phyloP scores from a whole-genome alignment of 2,888 invertebrate genomes.

The Plebejus anna region DNA sequence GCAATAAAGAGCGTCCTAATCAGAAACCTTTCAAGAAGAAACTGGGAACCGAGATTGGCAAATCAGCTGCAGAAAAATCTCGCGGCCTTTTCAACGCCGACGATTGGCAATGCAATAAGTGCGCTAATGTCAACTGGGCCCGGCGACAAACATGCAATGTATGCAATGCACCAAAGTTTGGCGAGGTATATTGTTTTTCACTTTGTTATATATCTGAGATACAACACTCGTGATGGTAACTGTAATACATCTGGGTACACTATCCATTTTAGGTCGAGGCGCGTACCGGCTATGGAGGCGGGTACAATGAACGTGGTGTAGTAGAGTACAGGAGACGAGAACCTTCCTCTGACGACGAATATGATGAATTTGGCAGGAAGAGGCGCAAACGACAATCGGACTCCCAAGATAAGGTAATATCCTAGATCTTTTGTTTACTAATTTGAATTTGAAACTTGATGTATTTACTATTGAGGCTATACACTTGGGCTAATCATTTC shows the following conservation, averaged over 20 bases:
- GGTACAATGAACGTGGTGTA: conserved; percentile 96
- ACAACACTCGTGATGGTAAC: background rate
- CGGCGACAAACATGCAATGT: conserved; percentile 97
- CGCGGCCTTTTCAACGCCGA: conserved; percentile 97
- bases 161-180: conserved; percentile 98
- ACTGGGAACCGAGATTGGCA: conserved; percentile 97
- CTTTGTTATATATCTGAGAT: background rate
- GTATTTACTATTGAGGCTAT: conserved; percentile 14
- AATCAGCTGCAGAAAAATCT: conserved; percentile 98
- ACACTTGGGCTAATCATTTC: background rate
- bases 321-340: conserved; percentile 96
- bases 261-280: conserved; percentile 79
- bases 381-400: conserved; percentile 77
- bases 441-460: background rate
- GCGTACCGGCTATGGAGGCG: conserved; percentile 90
- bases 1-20: conserved; percentile 85
- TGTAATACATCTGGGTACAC: background rate
- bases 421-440: conserved; percentile 19
- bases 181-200: conserved; percentile 81
- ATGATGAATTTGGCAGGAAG: conserved; percentile 92
- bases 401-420: conserved; percentile 48
- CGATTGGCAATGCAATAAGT: conserved; percentile 99
- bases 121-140: conserved; percentile 99
- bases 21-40: conserved; percentile 83
- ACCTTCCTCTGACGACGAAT: conserved; percentile 95